Conservation (phyloP, 2,797 vertebrate genomes). For the Clarias laeviceps region DNA sequence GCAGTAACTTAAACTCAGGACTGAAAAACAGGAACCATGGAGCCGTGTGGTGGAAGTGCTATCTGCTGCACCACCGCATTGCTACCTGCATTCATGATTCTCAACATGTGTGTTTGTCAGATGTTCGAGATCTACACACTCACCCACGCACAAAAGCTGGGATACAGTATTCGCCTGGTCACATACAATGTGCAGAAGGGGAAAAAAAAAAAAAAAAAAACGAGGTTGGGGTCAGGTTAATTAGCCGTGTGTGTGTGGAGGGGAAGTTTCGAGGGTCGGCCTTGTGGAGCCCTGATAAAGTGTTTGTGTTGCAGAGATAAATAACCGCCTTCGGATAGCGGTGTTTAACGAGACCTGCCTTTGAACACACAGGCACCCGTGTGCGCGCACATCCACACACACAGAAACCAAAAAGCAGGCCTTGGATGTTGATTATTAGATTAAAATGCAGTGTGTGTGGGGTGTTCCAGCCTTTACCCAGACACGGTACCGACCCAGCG, state of each 20-base stretch:
- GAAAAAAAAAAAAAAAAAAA: no score
- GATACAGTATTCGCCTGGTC: no score
- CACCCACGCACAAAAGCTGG: no score
- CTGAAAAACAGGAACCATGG: not conserved
- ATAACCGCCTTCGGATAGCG: slow-evolving; percentile 39
- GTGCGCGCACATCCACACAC: not conserved
- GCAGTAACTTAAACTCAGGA: not conserved
- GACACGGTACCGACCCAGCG: not conserved
- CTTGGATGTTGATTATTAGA: slow-evolving; percentile 12
- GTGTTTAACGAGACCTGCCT: slow-evolving; percentile 31
- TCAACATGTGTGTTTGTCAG: not conserved
- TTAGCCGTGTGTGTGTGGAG: not conserved
- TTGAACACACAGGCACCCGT: no score
- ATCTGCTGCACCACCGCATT: not conserved
- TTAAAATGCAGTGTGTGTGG: slow-evolving; percentile 7
- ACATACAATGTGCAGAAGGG: no score
- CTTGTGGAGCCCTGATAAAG: slow-evolving; percentile 46
- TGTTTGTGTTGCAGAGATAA: slow-evolving; percentile 46
- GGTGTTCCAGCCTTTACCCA: not conserved
- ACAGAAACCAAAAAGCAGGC: slow-evolving; percentile 2
- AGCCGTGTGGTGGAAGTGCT: not conserved
- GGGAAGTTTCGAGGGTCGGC: slow-evolving; percentile 19
- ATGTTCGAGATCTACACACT: no score
- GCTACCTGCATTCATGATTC: not conserved
- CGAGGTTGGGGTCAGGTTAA: slow-evolving; percentile 7